A percentile compares a stretch with the other conserved stretches of the same genome.
These are phyloP conservation scores for Arbacia lixula DNA, from an alignment of 53 echinoderm and acorn worm species.

Conservation along the genomic window DNA sequence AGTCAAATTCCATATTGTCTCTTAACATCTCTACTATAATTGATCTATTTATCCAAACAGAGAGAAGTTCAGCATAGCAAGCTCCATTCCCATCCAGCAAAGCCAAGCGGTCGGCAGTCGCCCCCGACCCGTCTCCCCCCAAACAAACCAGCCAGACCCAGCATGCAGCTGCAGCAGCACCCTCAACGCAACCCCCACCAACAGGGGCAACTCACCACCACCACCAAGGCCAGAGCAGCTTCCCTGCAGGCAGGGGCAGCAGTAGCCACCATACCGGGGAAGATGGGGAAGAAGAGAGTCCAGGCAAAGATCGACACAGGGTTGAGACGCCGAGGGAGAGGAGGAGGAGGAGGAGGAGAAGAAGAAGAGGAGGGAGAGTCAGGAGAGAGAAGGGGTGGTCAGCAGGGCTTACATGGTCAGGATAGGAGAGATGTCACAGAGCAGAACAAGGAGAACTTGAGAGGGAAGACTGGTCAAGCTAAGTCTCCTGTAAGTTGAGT, in stretches of 20 bases:
- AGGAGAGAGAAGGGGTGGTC: no score
- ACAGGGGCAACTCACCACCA: background rate
- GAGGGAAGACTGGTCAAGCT: background rate
- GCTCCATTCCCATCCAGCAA: background rate
- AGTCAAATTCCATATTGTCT: no score
- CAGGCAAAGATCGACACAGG: slow-evolving; percentile 86
- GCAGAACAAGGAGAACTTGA: slow-evolving; percentile 69
- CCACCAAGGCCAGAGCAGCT: background rate
- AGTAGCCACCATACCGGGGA: background rate
- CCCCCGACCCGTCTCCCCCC: slow-evolving; percentile 55
- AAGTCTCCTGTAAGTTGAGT: slow-evolving; percentile 22
- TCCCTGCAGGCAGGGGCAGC: slow-evolving; percentile 12
- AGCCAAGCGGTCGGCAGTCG: slow-evolving; percentile 38
- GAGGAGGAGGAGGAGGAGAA: no score
- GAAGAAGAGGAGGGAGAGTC: no score
- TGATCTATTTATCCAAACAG: no score
- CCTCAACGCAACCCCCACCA: background rate
- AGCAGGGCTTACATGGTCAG: no score
- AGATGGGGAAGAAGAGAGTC: slow-evolving; percentile 61
- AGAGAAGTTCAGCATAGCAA: slow-evolving; percentile 21
- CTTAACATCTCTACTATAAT: no score
- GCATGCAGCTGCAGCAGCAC: slow-evolving; percentile 3
- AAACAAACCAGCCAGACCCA: slow-evolving; percentile 10
- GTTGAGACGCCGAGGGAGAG: slow-evolving; percentile 58
- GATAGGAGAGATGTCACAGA: slow-evolving; percentile 32